phyloP scores from a whole-genome alignment of 2,797 vertebrate species.

The Sebastes taczanowskii region DNA sequence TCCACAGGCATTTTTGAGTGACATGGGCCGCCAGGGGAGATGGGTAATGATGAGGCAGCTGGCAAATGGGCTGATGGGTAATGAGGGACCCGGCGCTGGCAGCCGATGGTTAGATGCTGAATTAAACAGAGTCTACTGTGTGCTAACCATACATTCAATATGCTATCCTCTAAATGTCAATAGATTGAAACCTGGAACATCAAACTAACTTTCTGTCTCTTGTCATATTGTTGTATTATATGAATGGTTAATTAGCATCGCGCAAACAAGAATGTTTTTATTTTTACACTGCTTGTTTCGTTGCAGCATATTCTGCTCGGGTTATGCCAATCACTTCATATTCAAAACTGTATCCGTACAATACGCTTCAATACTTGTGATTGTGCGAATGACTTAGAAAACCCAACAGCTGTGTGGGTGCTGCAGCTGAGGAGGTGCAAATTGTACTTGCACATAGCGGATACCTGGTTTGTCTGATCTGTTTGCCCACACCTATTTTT shows the following conservation, averaged over 20 bases:
- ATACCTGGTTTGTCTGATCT: neutral
- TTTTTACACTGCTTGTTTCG: neutral
- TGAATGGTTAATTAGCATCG: slow-evolving; percentile 22
- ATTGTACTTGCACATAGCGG: neutral
- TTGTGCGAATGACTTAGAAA: neutral
- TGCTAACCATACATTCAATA: slow-evolving; percentile 61
- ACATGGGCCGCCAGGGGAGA: slow-evolving; percentile 74
- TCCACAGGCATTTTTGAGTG: slow-evolving; percentile 72
- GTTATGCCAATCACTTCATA: slow-evolving; percentile 14
- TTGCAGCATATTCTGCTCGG: neutral
- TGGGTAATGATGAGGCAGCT: slow-evolving; percentile 82
- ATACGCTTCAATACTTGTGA: slow-evolving; percentile 7
- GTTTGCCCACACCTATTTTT: neutral
- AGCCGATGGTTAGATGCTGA: slow-evolving; percentile 70
- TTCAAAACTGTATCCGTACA: slow-evolving; percentile 6
- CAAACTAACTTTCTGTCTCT: slow-evolving; percentile 35
- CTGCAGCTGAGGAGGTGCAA: neutral
- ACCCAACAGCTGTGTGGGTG: neutral
- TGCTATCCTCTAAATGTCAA: slow-evolving; percentile 46
- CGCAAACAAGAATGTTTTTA: neutral
- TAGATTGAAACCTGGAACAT: slow-evolving; percentile 33
- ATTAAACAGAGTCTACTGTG: slow-evolving; percentile 66
- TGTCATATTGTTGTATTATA: slow-evolving; percentile 23
- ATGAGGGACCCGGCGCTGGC: slow-evolving; percentile 75
- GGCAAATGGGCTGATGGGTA: slow-evolving; percentile 82